Conservation (phyloP, 1,140 invertebrate species). For the Atta cephalotes region DNA sequence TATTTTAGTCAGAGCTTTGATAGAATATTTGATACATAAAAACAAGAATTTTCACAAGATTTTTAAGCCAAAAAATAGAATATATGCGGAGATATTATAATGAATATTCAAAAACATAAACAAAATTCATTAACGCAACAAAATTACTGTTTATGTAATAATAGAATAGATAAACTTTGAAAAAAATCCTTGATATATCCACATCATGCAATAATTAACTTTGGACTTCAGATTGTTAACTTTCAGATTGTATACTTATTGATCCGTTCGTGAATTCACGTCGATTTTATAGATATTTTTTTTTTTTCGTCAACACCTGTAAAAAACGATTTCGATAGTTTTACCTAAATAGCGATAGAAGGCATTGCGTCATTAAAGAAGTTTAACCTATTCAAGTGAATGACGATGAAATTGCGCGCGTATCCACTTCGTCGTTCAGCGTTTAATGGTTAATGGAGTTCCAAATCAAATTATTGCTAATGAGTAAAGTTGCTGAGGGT, state of each 20-base stretch:
- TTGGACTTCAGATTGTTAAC: not conserved
- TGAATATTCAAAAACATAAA: too few relatives aligned
- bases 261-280: not conserved
- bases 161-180: too few relatives aligned
- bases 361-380: constrained; percentile 74
- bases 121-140: too few relatives aligned
- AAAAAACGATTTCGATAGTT: constrained; percentile 54
- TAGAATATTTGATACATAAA: too few relatives aligned
- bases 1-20: too few relatives aligned
- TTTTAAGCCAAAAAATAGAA: too few relatives aligned
- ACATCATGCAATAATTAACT: too few relatives aligned
- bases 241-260: too few relatives aligned
- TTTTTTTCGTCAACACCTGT: constrained; percentile 23
- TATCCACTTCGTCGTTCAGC: constrained; percentile 81
- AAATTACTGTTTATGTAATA: too few relatives aligned
- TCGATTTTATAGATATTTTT: not conserved
- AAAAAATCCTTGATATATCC: too few relatives aligned
- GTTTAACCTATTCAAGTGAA: constrained; percentile 79
- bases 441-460: constrained; percentile 84
- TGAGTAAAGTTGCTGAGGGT: constrained; percentile 83
- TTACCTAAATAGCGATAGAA: constrained; percentile 66
- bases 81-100: too few relatives aligned
- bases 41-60: too few relatives aligned
- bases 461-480: constrained; percentile 84
- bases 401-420: constrained; percentile 78